These are phyloP conservation scores for Vannuccia rotundouncinata DNA, from an alignment of 2,888 invertebrate genomes.

Conservation along the genomic window DNA sequence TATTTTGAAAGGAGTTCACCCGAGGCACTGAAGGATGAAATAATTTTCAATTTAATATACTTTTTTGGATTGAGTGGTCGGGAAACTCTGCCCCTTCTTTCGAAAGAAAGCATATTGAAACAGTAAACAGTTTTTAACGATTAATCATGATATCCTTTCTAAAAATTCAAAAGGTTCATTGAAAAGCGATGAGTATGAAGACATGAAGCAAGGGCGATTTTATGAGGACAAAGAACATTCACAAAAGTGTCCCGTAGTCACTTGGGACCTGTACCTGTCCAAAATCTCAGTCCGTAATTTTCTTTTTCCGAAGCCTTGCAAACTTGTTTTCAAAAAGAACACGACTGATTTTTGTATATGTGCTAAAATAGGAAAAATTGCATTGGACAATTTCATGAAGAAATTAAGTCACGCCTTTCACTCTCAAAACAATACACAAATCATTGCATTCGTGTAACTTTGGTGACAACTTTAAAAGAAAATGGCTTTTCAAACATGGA, in stretches of 20 bases:
- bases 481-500: slow-evolving; percentile 29
- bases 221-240: not conserved
- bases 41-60: slow-evolving; percentile 35
- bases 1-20: slow-evolving; percentile 29
- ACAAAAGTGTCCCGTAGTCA: slow-evolving; percentile 11
- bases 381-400: slow-evolving; percentile 19
- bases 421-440: slow-evolving; percentile 27
- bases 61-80: slow-evolving; percentile 30
- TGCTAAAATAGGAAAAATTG: slow-evolving; percentile 1
- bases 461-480: slow-evolving; percentile 29
- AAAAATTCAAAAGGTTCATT: slow-evolving; percentile 33
- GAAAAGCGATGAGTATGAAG: not conserved
- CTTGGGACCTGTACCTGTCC: not conserved
- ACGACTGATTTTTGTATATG: slow-evolving; percentile 2
- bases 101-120: slow-evolving; percentile 29
- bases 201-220: not conserved
- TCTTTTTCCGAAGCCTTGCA: not conserved
- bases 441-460: slow-evolving; percentile 30
- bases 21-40: slow-evolving; percentile 30
- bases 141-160: slow-evolving; percentile 31
- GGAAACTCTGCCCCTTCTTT: slow-evolving; percentile 18
- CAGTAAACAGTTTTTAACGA: slow-evolving; percentile 4
- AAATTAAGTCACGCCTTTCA: not conserved
- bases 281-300: not conserved
- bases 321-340: not conserved